Evolutionary conservation across 23 tunicate genomes (phyloP), one percentile per base, ranked within the genome.

Genomic region (Phallusia fumigata): DNA sequence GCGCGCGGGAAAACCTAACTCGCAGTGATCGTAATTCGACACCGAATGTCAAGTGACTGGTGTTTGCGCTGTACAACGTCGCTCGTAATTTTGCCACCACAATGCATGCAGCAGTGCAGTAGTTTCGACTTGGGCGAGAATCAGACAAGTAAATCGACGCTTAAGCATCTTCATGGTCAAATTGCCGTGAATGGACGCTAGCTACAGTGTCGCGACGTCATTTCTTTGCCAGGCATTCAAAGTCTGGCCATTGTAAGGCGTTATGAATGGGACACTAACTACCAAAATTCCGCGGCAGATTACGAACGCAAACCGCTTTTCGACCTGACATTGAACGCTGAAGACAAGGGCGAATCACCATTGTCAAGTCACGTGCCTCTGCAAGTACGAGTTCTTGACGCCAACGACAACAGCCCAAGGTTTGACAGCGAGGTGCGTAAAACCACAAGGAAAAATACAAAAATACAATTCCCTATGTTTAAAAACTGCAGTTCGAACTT

Each of bases 361-460:
- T 3, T 79, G 72, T 30, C 78, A 44, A 85, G 65, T 32, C 78
- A 79, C 44, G 83, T 85, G 19, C 58, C 83, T 49, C 52, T 85
- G 19, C 81, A 79, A 79, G 65, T 79, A n/a, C 77, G 69, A 40
- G 72, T 79, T 24, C 30, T 64, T 35, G 89, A 79, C 32, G 79
- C 36, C 35, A 85, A 85, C 36, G 88, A 84, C 52, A 84, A 84
- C 52, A 65, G 34, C 31, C 88, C 88, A 30, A n/a, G 47, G 0
- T 84, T 84, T 33, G 82, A 76, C 32, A 65, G 52, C 53, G 49
- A 84, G 82, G 88, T 84, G 51, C 36, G 44, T 30, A 30, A 0
- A 0, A 2, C 69, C 26, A 24, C 28, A 58, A 13, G n/a, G n/a
- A n/a, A n/a, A n/a, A n/a, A n/a, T n/a, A n/a, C n/a, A n/a, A n/a